Conservation (phyloP, 2,888 invertebrate genomes). For the Drosophila mercatorum region DNA sequence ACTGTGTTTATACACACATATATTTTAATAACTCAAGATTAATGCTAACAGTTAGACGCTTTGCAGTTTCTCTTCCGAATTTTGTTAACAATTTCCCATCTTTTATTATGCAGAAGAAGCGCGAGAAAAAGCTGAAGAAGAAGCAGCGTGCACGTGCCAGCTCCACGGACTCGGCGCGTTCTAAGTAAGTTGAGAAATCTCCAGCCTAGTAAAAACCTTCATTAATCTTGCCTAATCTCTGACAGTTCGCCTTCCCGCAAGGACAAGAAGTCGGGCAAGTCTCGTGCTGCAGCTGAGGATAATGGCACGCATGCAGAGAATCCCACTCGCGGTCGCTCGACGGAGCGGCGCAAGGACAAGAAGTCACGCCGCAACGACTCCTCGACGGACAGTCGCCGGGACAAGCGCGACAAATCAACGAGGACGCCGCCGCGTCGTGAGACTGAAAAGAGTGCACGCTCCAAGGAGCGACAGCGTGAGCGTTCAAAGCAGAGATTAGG, state of each 20-base stretch:
- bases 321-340: slow-evolving; percentile 78
- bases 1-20: slow-evolving; percentile 41
- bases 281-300: slow-evolving; percentile 22
- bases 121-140: slow-evolving; percentile 87
- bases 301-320: slow-evolving; percentile 56
- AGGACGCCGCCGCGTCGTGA: slow-evolving; percentile 23
- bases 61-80: slow-evolving; percentile 9
- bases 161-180: slow-evolving; percentile 86
- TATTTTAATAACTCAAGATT: slow-evolving; percentile 26
- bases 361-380: slow-evolving; percentile 62
- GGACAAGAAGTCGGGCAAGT: slow-evolving; percentile 46
- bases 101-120: slow-evolving; percentile 86
- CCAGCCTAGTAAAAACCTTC: not conserved
- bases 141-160: slow-evolving; percentile 83
- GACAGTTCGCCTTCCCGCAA: slow-evolving; percentile 67
- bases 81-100: slow-evolving; percentile 36
- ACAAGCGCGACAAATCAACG: slow-evolving; percentile 41
- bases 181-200: slow-evolving; percentile 84
- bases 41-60: slow-evolving; percentile 65
- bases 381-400: slow-evolving; percentile 52
- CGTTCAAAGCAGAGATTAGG: slow-evolving; percentile 32
- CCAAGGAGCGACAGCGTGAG: slow-evolving; percentile 40
- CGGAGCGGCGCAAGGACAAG: slow-evolving; percentile 66
- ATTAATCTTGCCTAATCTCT: not conserved
- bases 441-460: slow-evolving; percentile 15